Conservation (phyloP, 1,140 invertebrate species). For the Ganaspis sp. region DNA sequence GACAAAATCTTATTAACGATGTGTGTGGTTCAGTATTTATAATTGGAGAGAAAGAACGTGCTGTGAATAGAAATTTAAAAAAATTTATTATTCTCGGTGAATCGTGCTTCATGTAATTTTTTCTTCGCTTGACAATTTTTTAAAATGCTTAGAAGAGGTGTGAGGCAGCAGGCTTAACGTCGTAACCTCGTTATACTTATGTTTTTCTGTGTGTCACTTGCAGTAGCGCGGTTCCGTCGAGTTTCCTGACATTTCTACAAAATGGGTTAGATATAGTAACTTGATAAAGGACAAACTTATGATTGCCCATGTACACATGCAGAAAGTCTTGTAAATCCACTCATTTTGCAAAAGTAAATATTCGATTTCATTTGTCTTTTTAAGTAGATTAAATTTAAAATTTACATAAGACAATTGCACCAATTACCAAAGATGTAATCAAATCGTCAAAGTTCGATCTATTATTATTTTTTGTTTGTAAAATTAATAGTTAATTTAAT, state of each 20-base stretch:
- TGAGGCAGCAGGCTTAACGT: not conserved
- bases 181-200: slow-evolving; percentile 10
- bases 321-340: not conserved
- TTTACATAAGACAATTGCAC: too few species aligned
- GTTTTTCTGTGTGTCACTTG: slow-evolving; percentile 9
- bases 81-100: not conserved
- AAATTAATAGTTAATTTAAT: too few species aligned
- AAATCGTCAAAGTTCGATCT: too few species aligned
- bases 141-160: not conserved
- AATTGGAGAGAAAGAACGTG: not conserved
- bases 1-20: too few species aligned
- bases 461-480: too few species aligned
- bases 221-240: slow-evolving; percentile 6
- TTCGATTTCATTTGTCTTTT: too few species aligned
- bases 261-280: slow-evolving; percentile 7
- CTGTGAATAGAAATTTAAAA: not conserved
- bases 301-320: not conserved
- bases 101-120: not conserved
- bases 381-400: too few species aligned
- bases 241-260: not conserved
- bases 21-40: not conserved
- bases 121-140: not conserved
- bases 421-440: too few species aligned
- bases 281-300: not conserved
- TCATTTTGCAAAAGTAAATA: not conserved